These are phyloP conservation scores for Agelastica alni DNA, from an alignment of 2,888 invertebrate genomes.

Conservation along the genomic window DNA sequence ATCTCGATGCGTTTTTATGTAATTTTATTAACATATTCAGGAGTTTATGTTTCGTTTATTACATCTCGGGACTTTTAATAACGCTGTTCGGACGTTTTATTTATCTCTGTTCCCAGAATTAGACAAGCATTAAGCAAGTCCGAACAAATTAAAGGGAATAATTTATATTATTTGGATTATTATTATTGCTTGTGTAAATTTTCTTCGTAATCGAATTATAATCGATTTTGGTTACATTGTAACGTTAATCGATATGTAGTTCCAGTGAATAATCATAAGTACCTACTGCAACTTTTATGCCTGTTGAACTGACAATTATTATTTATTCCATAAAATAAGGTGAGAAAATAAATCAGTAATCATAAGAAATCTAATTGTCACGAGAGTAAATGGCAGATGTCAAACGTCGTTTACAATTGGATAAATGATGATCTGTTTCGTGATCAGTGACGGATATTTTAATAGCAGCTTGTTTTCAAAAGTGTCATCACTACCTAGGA, in stretches of 20 bases:
- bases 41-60: constrained; percentile 37
- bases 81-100: constrained; percentile 28
- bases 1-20: constrained; percentile 33
- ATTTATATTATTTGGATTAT: constrained; percentile 9
- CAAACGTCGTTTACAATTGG: too few relatives aligned
- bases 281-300: too few relatives aligned
- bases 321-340: background rate
- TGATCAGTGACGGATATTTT: too few relatives aligned
- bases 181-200: constrained; percentile 13
- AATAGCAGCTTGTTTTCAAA: too few relatives aligned
- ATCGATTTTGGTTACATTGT: constrained; percentile 15
- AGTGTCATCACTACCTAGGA: too few relatives aligned
- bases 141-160: constrained; percentile 9
- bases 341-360: background rate
- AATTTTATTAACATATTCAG: constrained; percentile 37
- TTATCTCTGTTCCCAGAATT: constrained; percentile 31
- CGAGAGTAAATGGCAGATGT: too few relatives aligned
- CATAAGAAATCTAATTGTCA: background rate
- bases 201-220: constrained; percentile 7
- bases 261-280: too few relatives aligned
- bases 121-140: constrained; percentile 23
- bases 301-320: too few relatives aligned
- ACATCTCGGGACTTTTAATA: constrained; percentile 31
- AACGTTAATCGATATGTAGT: too few relatives aligned
- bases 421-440: too few relatives aligned